Base-by-base conservation (phyloP, 1,140 invertebrate genomes). In the Macrosteles quadrilineatus region DNA sequence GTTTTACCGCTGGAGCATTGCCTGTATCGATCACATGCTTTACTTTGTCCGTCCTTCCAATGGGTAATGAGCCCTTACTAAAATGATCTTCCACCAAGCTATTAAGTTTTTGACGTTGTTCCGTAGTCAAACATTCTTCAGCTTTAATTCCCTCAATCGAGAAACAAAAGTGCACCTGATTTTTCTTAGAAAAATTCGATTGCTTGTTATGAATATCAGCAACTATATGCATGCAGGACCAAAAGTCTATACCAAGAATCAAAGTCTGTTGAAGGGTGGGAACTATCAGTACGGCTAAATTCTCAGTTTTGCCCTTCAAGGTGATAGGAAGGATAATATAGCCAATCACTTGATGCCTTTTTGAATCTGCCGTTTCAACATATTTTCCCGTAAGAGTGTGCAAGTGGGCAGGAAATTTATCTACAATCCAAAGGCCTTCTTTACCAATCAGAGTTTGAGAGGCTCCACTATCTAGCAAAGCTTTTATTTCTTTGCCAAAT, bases 1-100 rank as follows among this genome's bases (percentile, higher is more conserved):
- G 21, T 11, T 53, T 53, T 53, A 19, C 11, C 21, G 47, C 19
- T 11, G 4, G 6, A 53, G 47, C 47, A 4, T 53, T 19, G 11
- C 47, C 47, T 53, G 47, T 53, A 19, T 53, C 47, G 4, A 53
- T 53, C 11, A 53, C 47, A 53, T 53, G 47, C 19, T 53, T 53
- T 6, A 53, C 47, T 21, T 19, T 53, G 21, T 53, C 47, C 19
- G 47, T 53, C 21, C 47, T 53, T 21, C 47, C 47, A 9, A 40
- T 9, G 17, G 36, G 17, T 40, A 17, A 6, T 14, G 21, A 19
- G 4, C 21, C 11, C 4, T 11, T 19, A 11, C 21, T 53, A 53
- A 53, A 53, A 21, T 53, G 47, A 11, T 19, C 21, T 53, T 53
- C 47, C 4, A 53, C 19, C 6, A 53, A 19, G 11, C 21, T 4